A percentile compares a stretch with the other conserved stretches of the same genome.
Evolutionary conservation across 2,888 invertebrate species (phyloP).

Genomic region (Trissolcus brochymenae): DNA sequence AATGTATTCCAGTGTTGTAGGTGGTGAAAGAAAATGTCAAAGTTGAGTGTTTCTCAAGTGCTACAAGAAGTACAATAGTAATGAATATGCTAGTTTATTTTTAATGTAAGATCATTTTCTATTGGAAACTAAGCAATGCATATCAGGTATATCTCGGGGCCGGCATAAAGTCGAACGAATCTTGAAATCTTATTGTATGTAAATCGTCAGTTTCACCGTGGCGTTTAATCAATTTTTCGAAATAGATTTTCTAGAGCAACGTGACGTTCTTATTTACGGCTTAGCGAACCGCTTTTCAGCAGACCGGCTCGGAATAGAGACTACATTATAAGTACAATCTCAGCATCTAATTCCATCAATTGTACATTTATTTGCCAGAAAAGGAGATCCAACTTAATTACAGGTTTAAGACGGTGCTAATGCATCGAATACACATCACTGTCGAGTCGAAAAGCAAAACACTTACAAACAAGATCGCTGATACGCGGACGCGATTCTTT

Average conservation of each 20-base stretch:
- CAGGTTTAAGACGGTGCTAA: conserved; percentile 4
- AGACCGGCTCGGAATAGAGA: not conserved
- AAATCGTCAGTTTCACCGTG: conserved; percentile 12
- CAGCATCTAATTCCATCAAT: conserved; percentile 1
- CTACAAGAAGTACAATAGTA: conserved; percentile 40
- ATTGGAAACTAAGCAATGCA: conserved; percentile 14
- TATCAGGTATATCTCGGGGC: conserved; percentile 23
- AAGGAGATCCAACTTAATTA: conserved; percentile 12
- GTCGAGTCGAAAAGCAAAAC: conserved; percentile 36
- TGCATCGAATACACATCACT: conserved; percentile 10
- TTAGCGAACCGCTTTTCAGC: conserved; percentile 11
- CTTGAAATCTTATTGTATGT: conserved; percentile 35
- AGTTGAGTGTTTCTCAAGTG: conserved; percentile 46
- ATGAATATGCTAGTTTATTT: conserved; percentile 39
- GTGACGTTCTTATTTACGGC: conserved; percentile 16
- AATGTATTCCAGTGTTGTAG: conserved; percentile 35
- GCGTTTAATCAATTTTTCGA: conserved; percentile 38
- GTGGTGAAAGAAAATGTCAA: conserved; percentile 48
- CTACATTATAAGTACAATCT: not conserved
- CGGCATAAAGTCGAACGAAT: conserved; percentile 21
- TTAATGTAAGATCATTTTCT: conserved; percentile 29
- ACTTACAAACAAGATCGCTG: conserved; percentile 56
- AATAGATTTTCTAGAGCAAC: conserved; percentile 7
- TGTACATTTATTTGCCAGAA: not conserved
- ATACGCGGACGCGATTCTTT: conserved; percentile 45